Conservation (phyloP, 2,797 vertebrate species). For the Balearica regulorum region DNA sequence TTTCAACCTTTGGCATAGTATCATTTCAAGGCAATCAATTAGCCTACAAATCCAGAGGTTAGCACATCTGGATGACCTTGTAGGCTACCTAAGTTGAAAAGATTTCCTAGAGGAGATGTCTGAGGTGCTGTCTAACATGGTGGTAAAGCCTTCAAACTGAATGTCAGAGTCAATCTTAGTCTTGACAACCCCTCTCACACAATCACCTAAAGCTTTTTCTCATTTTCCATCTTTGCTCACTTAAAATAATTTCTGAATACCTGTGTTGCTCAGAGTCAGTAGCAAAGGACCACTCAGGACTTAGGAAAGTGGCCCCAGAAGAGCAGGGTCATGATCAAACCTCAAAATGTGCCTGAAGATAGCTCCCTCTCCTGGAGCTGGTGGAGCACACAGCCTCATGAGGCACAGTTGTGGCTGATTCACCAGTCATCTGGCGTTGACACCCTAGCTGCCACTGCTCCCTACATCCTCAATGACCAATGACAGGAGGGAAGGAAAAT, state of each 20-base stretch:
- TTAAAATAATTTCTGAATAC: background rate
- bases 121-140: background rate
- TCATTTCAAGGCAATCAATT: background rate
- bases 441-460: background rate
- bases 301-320: background rate
- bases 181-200: background rate
- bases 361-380: background rate
- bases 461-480: background rate
- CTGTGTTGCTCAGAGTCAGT: background rate
- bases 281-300: background rate
- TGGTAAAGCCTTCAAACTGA: background rate
- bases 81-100: background rate
- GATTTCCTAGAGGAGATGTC: background rate
- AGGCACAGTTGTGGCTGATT: background rate
- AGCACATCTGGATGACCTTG: background rate
- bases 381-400: background rate
- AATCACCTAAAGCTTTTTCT: background rate
- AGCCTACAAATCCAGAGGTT: background rate
- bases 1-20: background rate
- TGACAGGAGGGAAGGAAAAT: background rate
- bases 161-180: background rate
- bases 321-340: background rate
- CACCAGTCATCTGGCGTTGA: rapidly evolving
- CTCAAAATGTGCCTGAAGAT: background rate
- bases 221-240: background rate